Conservation (phyloP, 2,888 invertebrate genomes). For the Amiota communis region DNA sequence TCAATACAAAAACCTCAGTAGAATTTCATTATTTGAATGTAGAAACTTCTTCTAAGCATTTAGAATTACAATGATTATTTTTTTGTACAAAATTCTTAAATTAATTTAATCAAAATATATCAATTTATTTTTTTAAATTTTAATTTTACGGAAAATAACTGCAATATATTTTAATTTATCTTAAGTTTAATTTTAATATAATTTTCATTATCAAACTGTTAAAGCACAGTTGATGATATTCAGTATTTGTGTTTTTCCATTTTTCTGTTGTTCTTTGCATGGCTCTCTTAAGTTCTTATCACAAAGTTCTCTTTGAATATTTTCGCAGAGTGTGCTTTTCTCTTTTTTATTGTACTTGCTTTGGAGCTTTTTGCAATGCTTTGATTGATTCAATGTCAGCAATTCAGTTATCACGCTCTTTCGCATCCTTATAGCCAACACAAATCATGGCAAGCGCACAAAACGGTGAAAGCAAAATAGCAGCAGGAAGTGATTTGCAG, state of each 20-base stretch:
- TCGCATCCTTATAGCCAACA: slow-evolving; percentile 1
- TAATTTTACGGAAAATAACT: too few relatives aligned
- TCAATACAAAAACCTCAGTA: too few relatives aligned
- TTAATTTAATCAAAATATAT: too few relatives aligned
- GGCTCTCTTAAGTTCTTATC: not conserved
- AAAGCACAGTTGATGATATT: not conserved
- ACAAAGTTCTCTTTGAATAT: not conserved
- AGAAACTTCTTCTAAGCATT: not conserved
- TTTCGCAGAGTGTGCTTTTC: not conserved
- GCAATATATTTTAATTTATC: too few relatives aligned
- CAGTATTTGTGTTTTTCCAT: not conserved
- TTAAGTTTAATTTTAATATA: not conserved
- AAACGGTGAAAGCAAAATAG: not conserved
- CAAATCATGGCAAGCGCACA: not conserved
- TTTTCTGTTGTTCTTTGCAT: not conserved
- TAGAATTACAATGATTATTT: not conserved
- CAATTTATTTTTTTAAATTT: too few relatives aligned
- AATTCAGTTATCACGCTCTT: slow-evolving; percentile 22
- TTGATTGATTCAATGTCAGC: slow-evolving; percentile 51
- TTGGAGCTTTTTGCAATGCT: slow-evolving; percentile 20
- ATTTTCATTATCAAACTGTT: not conserved
- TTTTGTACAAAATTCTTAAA: not conserved
- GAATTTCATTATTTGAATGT: too few relatives aligned
- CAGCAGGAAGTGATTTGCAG: slow-evolving; percentile 41
- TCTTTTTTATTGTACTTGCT: not conserved